Base-by-base conservation (phyloP, 2,113 vertebrate genomes). In the Gymnobelideus leadbeateri region DNA sequence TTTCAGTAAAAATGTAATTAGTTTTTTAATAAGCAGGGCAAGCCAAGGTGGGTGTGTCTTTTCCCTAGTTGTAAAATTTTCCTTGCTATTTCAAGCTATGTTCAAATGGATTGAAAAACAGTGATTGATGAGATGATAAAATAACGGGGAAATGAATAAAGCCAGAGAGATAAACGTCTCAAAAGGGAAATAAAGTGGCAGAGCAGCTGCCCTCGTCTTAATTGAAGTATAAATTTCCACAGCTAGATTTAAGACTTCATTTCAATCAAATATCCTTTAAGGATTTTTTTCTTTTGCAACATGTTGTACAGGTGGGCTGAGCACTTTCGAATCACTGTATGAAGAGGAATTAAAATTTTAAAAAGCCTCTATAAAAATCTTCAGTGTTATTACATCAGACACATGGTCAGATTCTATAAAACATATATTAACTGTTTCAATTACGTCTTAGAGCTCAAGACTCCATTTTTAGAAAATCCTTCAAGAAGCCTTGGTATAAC, bases 151-250 rank as follows among this genome's bases (percentile, higher is more conserved):
- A 91, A 97, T 96, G 50, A n/a, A 95, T 94, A 97, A 97, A 98
- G 93, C 24, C 89, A 92, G 90, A 96, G 95, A 97, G 47, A 96
- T 5, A 97, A 93, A 98, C 97, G 89, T 90, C 49, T 90, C 97
- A 2, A 91, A 97, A 98, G 94, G 96, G 84, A 98, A 98, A 98
- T 96, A 94, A 98, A 97, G 8, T 93, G 96, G 0, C 1, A 57
- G 94, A 97, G 94, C 98, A 97, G 84, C 95, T 93, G 95, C 90
- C 96, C 93, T 0, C 0, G 55, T 98, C 97, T 98, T 98, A 98
- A 98, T 95, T 97, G 97, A 97, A 98, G 96, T 96, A 98, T 98
- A 97, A 96, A 98, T 98, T 98, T 98, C 25, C 97, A 91, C 57
- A 97, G 96, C 28, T 94, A 92, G 51, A 97, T 97, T 92, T 96